These are phyloP conservation scores for Polypterus senegalus DNA, from an alignment of 2,113 vertebrate species.

Conservation along the genomic window DNA sequence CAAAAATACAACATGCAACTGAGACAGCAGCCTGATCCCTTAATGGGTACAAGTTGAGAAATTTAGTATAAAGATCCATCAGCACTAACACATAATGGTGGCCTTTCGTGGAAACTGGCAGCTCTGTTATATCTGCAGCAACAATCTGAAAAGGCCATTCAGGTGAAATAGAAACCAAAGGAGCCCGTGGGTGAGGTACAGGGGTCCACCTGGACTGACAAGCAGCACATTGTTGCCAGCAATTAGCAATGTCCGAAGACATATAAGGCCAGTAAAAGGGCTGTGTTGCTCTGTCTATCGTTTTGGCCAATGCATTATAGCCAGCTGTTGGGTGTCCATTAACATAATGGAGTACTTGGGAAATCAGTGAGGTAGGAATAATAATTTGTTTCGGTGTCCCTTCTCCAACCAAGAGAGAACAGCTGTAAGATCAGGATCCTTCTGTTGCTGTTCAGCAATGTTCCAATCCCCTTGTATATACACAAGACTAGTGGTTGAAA, in stretches of 20 bases:
- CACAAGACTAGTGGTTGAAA: too few relatives aligned
- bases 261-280: not conserved
- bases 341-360: not conserved
- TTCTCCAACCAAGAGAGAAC: not conserved
- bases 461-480: not conserved
- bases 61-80: not conserved
- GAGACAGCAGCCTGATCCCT: not conserved
- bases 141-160: not conserved
- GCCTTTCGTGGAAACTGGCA: not conserved
- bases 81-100: slow-evolving; percentile 1
- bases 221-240: not conserved
- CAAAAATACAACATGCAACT: not conserved
- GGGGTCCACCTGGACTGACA: not conserved
- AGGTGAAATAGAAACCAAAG: not conserved
- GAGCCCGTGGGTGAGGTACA: not conserved
- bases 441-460: not conserved
- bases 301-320: not conserved
- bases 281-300: not conserved
- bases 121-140: slow-evolving; percentile 2
- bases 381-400: not conserved
- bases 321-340: not conserved
- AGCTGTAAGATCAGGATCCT: not conserved
- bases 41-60: not conserved
- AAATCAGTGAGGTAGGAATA: not conserved
- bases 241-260: not conserved